phyloP scores from a whole-genome alignment of 35 echinoderm and acorn worm genomes.

The Stichopus chloronotus region DNA sequence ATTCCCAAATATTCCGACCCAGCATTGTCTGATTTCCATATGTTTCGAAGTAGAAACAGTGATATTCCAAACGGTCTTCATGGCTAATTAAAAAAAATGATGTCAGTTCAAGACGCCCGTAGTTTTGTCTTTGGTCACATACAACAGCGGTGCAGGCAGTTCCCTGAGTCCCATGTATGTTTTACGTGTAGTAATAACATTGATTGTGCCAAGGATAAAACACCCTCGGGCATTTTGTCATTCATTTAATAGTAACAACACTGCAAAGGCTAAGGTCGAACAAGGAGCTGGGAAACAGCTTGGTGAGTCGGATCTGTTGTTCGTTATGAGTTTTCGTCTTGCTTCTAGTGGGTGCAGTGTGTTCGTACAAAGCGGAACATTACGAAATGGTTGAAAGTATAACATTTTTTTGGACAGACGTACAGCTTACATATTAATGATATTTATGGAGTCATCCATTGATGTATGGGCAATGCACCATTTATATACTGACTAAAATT shows the following conservation, averaged over 20 bases:
- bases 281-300: not conserved
- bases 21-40: conserved; percentile 41
- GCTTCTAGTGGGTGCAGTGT: too few relatives aligned
- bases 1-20: not conserved
- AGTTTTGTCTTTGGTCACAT: conserved; percentile 6
- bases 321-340: too few relatives aligned
- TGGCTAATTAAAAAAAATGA: conserved; percentile 15
- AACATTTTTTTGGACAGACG: too few relatives aligned
- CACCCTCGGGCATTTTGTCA: not conserved
- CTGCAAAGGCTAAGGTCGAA: not conserved
- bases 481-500: too few relatives aligned
- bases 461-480: too few relatives aligned
- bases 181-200: conserved; percentile 16
- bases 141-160: not conserved
- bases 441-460: too few relatives aligned
- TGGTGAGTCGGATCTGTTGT: too few relatives aligned
- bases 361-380: too few relatives aligned
- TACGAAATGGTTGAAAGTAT: too few relatives aligned
- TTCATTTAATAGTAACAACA: conserved; percentile 11
- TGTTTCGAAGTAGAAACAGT: conserved; percentile 29
- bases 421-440: too few relatives aligned
- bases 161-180: conserved; percentile 2
- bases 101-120: conserved; percentile 46
- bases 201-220: conserved; percentile 23
- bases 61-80: conserved; percentile 7